Conservation (phyloP, 2,113 vertebrate genomes). For the Nothobranchius kuhntae region DNA sequence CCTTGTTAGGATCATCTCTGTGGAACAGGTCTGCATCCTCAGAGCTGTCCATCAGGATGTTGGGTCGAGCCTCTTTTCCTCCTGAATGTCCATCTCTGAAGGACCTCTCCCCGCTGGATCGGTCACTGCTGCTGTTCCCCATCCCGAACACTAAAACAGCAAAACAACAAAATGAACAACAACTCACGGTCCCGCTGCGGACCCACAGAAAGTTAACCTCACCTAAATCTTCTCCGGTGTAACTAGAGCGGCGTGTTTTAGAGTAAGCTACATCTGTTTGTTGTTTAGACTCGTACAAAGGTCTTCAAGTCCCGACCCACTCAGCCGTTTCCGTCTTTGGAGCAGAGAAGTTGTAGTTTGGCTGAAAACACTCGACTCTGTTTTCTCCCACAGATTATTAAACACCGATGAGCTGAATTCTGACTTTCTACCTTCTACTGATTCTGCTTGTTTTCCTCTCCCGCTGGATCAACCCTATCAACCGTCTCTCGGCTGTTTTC, state of each 20-base stretch:
- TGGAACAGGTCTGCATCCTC: slow-evolving; percentile 92
- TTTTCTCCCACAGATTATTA: too few species aligned
- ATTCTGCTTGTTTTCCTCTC: neutral
- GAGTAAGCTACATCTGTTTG: neutral
- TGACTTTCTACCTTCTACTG: neutral
- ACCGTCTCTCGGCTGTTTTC: neutral
- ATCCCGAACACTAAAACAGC: too few species aligned
- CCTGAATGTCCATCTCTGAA: slow-evolving; percentile 82
- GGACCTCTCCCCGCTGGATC: slow-evolving; percentile 82
- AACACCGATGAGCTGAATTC: neutral
- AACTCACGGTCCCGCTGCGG: neutral
- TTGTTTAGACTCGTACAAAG: neutral
- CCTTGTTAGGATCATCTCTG: slow-evolving; percentile 90
- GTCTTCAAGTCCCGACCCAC: neutral
- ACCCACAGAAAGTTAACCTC: neutral
- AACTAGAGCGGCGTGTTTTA: neutral
- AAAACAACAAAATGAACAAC: neutral
- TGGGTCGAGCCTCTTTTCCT: slow-evolving; percentile 87
- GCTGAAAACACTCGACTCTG: neutral
- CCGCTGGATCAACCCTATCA: too few species aligned
- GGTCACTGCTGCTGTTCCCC: slow-evolving; percentile 97
- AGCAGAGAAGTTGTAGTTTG: slow-evolving; percentile 9
- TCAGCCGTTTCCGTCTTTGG: slow-evolving; percentile 20
- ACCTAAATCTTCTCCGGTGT: slow-evolving; percentile 1
- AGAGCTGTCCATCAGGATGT: slow-evolving; percentile 92